phyloP scores from a whole-genome alignment of 2,797 vertebrate species.

The Myotis planiceps region DNA sequence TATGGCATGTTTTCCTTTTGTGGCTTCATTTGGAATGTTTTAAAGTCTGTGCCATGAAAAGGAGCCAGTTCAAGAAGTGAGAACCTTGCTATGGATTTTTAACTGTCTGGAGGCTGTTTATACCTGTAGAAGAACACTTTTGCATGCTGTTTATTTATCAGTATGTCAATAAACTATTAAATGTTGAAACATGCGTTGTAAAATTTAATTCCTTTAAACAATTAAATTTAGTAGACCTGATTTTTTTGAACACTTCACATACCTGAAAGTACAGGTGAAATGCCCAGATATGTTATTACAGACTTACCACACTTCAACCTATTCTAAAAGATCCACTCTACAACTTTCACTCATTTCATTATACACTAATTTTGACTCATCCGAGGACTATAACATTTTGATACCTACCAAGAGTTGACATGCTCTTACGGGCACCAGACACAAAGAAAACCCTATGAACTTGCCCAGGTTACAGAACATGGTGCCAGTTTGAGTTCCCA shows the following conservation, averaged over 20 bases:
- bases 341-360: neutral
- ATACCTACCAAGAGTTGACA: neutral
- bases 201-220: neutral
- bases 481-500: neutral
- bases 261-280: neutral
- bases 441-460: neutral
- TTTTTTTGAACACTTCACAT: neutral
- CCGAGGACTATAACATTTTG: neutral
- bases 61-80: neutral
- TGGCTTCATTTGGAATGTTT: slow-evolving; percentile 32
- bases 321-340: neutral
- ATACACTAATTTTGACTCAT: neutral
- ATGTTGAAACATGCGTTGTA: slow-evolving; percentile 5
- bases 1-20: neutral
- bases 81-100: neutral
- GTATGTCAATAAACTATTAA: neutral
- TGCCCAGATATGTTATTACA: neutral
- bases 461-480: neutral
- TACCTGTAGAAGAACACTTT: neutral
- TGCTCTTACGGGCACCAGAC: neutral
- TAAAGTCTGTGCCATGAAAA: neutral
- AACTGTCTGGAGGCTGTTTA: neutral
- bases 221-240: neutral
- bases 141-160: neutral
- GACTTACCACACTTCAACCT: neutral